Evolutionary conservation across 1,140 invertebrate genomes (phyloP).

Genomic region (Musca domestica): DNA sequence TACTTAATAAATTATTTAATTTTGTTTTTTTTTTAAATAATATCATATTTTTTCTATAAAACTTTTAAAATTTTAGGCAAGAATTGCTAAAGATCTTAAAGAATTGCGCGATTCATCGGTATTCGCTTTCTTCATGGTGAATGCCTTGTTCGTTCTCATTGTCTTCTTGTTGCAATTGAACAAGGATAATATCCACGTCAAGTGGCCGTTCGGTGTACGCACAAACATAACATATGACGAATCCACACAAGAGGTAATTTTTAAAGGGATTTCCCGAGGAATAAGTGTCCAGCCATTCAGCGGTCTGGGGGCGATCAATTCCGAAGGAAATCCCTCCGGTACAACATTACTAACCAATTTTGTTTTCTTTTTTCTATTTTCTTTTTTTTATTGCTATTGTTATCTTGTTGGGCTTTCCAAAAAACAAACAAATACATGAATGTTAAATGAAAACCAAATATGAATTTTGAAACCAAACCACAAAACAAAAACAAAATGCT

Average conservation of each 20-base stretch:
- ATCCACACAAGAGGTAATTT: constrained; percentile 78
- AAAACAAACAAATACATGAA: not conserved
- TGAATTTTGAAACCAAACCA: constrained; percentile 16
- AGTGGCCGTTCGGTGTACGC: constrained; percentile 91
- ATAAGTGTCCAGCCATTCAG: too few species aligned
- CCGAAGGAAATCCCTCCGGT: constrained; percentile 22
- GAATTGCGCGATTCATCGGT: constrained; percentile 91
- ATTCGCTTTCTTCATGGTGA: constrained; percentile 97
- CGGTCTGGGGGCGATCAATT: too few species aligned
- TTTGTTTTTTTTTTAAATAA: constrained; percentile 5
- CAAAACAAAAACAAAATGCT: constrained; percentile 27
- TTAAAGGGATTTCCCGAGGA: constrained; percentile 27
- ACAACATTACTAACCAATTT: constrained; percentile 39
- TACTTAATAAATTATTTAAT: not conserved
- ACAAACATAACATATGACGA: constrained; percentile 90
- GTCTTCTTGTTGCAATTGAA: constrained; percentile 96
- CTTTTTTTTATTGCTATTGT: constrained; percentile 14
- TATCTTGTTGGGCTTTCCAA: not conserved
- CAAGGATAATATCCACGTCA: constrained; percentile 89
- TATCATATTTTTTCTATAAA: constrained; percentile 9
- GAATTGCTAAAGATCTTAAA: constrained; percentile 86
- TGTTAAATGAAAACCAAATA: not conserved
- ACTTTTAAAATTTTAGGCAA: constrained; percentile 61
- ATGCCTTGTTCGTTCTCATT: constrained; percentile 96
- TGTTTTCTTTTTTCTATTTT: constrained; percentile 35